These are phyloP conservation scores for Neoascia interrupta DNA, from an alignment of 2,888 invertebrate species.

Conservation along the genomic window DNA sequence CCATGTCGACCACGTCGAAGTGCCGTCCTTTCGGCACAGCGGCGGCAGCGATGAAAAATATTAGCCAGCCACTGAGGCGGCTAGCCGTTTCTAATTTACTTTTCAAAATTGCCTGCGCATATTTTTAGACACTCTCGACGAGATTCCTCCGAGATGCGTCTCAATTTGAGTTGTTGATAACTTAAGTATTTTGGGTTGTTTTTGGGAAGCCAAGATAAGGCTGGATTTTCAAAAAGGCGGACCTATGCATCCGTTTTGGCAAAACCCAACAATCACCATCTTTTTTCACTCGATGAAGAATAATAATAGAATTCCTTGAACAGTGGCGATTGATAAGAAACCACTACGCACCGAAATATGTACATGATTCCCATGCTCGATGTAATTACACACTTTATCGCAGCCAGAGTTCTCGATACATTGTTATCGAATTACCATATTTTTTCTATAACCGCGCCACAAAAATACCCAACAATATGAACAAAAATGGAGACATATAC, in stretches of 20 bases:
- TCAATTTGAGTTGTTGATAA: slow-evolving; percentile 17
- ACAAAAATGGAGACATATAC: slow-evolving; percentile 5
- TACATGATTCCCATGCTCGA: too few relatives aligned
- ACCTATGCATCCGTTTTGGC: slow-evolving; percentile 65
- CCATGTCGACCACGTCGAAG: slow-evolving; percentile 33
- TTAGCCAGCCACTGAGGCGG: slow-evolving; percentile 50
- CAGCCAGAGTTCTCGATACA: slow-evolving; percentile 53
- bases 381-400: slow-evolving; percentile 45
- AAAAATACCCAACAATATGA: too few relatives aligned
- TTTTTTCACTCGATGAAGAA: slow-evolving; percentile 12
- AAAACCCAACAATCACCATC: slow-evolving; percentile 41
- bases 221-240: too few relatives aligned
- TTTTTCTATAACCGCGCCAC: slow-evolving; percentile 34
- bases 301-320: slow-evolving; percentile 35
- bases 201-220: too few relatives aligned
- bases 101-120: slow-evolving; percentile 5
- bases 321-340: slow-evolving; percentile 36
- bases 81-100: slow-evolving; percentile 27
- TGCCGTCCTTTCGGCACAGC: slow-evolving; percentile 31
- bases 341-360: slow-evolving; percentile 17
- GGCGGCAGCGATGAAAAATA: too few relatives aligned
- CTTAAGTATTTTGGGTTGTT: too few relatives aligned
- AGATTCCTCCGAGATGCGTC: too few relatives aligned
- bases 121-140: slow-evolving; percentile 30
- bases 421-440: slow-evolving; percentile 67